phyloP scores from a whole-genome alignment of 2,113 vertebrate species.

The Leptocoma aspasia region DNA sequence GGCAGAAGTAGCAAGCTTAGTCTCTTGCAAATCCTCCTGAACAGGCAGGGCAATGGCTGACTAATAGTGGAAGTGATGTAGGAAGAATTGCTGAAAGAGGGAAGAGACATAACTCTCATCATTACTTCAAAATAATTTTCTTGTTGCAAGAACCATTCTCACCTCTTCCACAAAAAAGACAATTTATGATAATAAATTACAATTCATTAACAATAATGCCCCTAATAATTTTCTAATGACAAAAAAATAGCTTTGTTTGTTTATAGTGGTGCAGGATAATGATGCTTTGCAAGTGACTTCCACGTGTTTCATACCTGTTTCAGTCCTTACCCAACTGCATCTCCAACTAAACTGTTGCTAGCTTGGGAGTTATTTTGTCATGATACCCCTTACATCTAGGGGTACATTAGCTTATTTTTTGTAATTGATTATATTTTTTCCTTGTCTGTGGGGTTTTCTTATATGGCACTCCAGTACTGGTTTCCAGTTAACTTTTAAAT shows the following conservation, averaged over 20 bases:
- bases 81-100: not conserved
- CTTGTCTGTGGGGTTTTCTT: not conserved
- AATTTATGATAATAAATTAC: not conserved
- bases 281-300: not conserved
- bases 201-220: not conserved
- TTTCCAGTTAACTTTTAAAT: not conserved
- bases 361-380: not conserved
- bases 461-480: not conserved
- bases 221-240: not conserved
- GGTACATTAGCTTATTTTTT: not conserved
- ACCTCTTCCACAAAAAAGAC: not conserved
- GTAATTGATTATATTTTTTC: not conserved
- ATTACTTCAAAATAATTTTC: not conserved
- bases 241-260: not conserved
- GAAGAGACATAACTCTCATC: not conserved
- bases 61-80: fast-evolving
- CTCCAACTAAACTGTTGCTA: not conserved
- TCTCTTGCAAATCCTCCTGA: not conserved
- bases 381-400: not conserved
- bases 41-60: not conserved
- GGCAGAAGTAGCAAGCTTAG: not conserved
- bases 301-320: not conserved
- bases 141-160: not conserved
- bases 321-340: not conserved
- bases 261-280: not conserved